These are phyloP conservation scores for Gracilinanus agilis DNA, from an alignment of 2,113 vertebrate genomes.

Conservation along the genomic window DNA sequence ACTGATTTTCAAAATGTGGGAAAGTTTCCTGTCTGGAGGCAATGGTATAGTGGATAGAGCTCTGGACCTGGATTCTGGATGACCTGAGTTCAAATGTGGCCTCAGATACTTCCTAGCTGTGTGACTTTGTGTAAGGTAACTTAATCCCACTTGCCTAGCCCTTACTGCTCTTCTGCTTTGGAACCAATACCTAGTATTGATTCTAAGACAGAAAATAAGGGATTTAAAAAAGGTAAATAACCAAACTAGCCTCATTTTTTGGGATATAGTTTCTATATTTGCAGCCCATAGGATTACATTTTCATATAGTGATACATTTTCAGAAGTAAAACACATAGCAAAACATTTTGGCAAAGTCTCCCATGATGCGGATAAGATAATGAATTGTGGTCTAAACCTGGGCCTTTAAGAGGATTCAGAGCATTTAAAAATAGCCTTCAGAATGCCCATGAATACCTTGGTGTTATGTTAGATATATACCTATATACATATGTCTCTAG, in stretches of 20 bases:
- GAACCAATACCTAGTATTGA: no score
- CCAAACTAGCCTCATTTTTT: background rate
- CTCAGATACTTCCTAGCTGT: background rate
- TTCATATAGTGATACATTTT: background rate
- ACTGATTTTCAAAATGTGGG: background rate
- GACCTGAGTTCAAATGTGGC: background rate
- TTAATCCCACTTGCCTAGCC: background rate
- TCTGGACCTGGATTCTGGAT: background rate
- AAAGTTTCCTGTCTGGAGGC: background rate
- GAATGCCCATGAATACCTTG: background rate
- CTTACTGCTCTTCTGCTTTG: no score
- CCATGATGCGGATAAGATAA: background rate
- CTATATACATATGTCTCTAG: background rate
- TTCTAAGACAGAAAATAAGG: no score
- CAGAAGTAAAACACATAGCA: background rate
- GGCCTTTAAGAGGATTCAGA: background rate
- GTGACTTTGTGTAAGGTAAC: background rate
- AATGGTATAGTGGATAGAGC: background rate
- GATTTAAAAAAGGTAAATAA: no score
- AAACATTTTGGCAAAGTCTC: background rate
- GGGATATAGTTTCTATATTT: background rate
- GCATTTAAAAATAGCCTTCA: background rate
- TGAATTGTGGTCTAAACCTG: background rate
- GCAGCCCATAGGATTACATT: background rate
- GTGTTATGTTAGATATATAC: background rate